Base-by-base conservation (phyloP, 2,797 vertebrate species). In the Enteromius paludinosus region DNA sequence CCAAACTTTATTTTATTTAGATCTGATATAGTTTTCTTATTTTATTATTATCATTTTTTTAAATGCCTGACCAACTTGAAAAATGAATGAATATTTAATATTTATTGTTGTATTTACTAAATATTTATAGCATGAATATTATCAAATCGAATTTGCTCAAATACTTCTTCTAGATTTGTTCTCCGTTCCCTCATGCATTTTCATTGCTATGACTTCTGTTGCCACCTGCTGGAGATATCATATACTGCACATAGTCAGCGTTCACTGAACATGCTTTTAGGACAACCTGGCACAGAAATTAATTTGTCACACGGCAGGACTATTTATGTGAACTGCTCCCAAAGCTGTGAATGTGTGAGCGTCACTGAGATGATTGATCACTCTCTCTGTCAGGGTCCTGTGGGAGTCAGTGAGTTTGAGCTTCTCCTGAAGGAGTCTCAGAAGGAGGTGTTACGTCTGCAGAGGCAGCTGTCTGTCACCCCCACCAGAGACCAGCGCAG, bases 341-440 rank as follows among this genome's bases (percentile, higher is more conserved):
- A 4, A 30, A n/a, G 17, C 9, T 78, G 35, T 62, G 25, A 62
- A 61, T 35, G 52, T 52, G 45, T 73, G 25, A 33, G 33, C 18
- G 33, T 52, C 12, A 28, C 6, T 70, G 33, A 28, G 59, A 8
- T 35, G 66, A 70, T 2, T n/a, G 69, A 30, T 52, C 10, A 14
- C 18, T 72, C 28, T 73, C 18, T 78, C 43, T 45, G 43, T 45
- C 49, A 77, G 75, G 81, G 35, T 54, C 93, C 93, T 79, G 91
- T 93, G 68, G 93, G 90, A 9, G 18, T 92, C 88, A 84, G 88
- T 17, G 96, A 97, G 86, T 97, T 97, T 9, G 96, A 97, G 89
- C 96, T 93, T 78, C 94, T 99, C 82, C 91, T 99, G 82, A 93
- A 94, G 68, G 97, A 98, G 89, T 99, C 98, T 83, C 98, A 99